Evolutionary conservation across 2,797 vertebrate species (phyloP).

Genomic region (Hoplostethus mediterraneus): DNA sequence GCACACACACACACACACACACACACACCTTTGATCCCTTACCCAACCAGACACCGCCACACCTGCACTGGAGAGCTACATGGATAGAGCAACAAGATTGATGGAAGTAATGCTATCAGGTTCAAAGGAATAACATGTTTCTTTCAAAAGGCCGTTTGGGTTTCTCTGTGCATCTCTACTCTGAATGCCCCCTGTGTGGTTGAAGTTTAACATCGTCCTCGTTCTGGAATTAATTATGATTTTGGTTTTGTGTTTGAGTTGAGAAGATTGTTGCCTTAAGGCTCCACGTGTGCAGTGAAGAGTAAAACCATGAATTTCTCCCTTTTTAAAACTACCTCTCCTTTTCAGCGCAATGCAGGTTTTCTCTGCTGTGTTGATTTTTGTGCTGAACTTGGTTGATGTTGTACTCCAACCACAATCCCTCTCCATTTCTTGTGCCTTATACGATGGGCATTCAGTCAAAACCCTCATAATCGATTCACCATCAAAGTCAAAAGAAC

Average conservation of each 20-base stretch:
- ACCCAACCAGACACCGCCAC: not conserved
- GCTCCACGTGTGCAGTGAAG: constrained; percentile 30
- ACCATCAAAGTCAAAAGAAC: not conserved
- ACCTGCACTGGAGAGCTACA: not conserved
- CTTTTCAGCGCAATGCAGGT: constrained; percentile 22
- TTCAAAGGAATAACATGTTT: constrained; percentile 18
- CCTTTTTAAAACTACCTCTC: constrained; percentile 23
- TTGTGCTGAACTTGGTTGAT: constrained; percentile 29
- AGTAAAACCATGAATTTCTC: not conserved
- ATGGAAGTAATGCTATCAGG: not conserved
- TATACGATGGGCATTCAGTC: constrained; percentile 42
- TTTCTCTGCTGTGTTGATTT: not conserved
- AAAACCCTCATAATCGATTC: not conserved
- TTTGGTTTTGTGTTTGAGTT: constrained; percentile 33
- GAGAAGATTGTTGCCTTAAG: constrained; percentile 59
- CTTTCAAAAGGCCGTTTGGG: constrained; percentile 23
- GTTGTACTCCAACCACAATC: constrained; percentile 46
- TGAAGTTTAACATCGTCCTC: constrained; percentile 39
- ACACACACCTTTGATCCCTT: not conserved
- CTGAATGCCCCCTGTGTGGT: constrained; percentile 27
- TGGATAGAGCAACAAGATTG: not conserved
- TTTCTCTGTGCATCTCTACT: constrained; percentile 31
- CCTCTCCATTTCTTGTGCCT: constrained; percentile 39
- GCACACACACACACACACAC: constrained; percentile 8
- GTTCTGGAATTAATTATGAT: constrained; percentile 34